These are phyloP conservation scores for Spizaetus ornatus DNA, from an alignment of 2,113 vertebrate species.

Conservation along the genomic window DNA sequence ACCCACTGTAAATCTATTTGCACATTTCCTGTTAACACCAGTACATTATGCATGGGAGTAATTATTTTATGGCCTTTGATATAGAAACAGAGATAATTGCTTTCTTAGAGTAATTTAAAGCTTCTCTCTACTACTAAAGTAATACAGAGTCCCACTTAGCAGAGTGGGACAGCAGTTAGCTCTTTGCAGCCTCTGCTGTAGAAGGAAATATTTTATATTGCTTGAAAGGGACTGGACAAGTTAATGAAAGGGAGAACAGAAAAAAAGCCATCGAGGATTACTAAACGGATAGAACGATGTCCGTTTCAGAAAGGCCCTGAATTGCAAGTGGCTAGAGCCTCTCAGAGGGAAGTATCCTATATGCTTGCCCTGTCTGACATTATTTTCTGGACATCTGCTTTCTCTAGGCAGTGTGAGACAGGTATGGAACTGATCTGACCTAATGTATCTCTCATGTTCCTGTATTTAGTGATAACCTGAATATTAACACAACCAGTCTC, in stretches of 20 bases:
- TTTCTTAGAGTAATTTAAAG: background rate
- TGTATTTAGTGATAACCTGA: background rate
- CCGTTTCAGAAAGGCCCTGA: background rate
- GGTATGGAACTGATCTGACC: background rate
- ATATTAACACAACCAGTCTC: background rate
- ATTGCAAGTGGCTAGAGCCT: background rate
- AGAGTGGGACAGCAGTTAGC: background rate
- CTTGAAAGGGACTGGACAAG: background rate
- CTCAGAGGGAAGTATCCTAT: background rate
- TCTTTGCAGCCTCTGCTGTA: background rate
- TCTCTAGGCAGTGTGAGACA: background rate
- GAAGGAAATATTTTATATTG: background rate
- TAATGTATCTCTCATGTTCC: background rate
- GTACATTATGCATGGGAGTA: background rate
- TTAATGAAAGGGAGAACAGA: background rate
- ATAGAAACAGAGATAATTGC: background rate
- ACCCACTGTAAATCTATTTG: background rate
- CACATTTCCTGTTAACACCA: background rate
- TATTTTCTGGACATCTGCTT: background rate
- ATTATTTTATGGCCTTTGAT: background rate
- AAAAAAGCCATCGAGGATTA: rapidly evolving
- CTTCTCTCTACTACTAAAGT: background rate
- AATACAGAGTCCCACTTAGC: background rate
- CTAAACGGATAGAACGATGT: background rate
- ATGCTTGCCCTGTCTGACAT: background rate